phyloP scores from a whole-genome alignment of 2,113 vertebrate species.

The Myxocyprinus asiaticus region DNA sequence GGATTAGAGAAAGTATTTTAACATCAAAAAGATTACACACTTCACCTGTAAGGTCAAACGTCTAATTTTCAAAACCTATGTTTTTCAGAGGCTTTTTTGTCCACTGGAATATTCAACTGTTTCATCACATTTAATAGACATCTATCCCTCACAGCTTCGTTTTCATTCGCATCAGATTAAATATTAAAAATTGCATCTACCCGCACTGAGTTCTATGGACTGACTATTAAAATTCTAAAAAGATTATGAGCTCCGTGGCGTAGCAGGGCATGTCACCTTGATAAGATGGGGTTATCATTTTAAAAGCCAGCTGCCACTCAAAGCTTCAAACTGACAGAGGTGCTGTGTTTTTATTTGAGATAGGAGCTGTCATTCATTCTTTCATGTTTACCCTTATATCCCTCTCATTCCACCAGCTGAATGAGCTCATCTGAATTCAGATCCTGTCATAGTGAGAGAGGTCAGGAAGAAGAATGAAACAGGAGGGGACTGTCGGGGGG shows the following conservation, averaged over 20 bases:
- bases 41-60: no score
- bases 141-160: no score
- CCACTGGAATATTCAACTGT: no score
- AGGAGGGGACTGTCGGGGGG: background rate
- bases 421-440: constrained; percentile 26
- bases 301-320: constrained; percentile 54
- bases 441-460: constrained; percentile 28
- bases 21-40: no score
- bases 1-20: no score
- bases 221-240: constrained; percentile 48
- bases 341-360: constrained; percentile 33
- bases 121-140: no score
- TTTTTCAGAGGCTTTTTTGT: no score
- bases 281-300: constrained; percentile 22
- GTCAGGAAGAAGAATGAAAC: constrained; percentile 35
- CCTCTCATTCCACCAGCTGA: constrained; percentile 18
- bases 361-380: constrained; percentile 7
- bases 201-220: no score
- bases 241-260: constrained; percentile 27
- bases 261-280: constrained; percentile 26
- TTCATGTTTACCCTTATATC: constrained; percentile 5
- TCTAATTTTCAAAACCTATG: no score
- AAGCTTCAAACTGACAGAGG: constrained; percentile 16
- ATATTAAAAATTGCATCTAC: no score
- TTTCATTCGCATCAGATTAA: no score